Evolutionary conservation across 2,888 invertebrate species (phyloP), one percentile per base, ranked within the genome.

Genomic region (Alitta virens): DNA sequence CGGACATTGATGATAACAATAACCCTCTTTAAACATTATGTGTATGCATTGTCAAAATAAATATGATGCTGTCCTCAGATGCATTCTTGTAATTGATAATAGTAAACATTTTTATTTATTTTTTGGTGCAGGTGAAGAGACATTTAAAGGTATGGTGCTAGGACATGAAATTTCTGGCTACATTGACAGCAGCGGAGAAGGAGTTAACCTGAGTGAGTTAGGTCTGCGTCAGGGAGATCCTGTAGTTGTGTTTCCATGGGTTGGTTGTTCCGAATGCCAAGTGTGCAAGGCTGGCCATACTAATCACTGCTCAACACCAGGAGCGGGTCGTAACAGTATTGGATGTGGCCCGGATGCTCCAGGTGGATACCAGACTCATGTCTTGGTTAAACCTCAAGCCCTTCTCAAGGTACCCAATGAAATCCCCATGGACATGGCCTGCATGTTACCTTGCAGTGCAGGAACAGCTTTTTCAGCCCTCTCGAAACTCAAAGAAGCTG

Each of bases 361-460:
- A 21, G 46, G 46, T 12, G 33, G 33, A 33, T 33, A 33, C 12
- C 33, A 33, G 12, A 33, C 33, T 12, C 33, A 33, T 12, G 33
- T 52, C 26, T 9, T 24, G 16, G 25, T 26, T 24, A 16, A n/a
- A 26, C 16, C n/a, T 9, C 16, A 23, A 3, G 52, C 21, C 26
- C 12, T 23, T 7, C 2, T 60, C n/a, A 27, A 57, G 43, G 53
- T 63, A 3, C 62, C 62, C 18, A 53, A 57, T 21, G 53, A 58
- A 21, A 51, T 63, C 1, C 38, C 58, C 7, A 26, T 58, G 43
- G 53, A 63, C 42, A 43, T 58, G 2, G 62, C 62, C 1, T 51
- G 53, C 21, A 53, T 63, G 58, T 14, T 58, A 49, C 57, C 62
- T 1, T 63, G 62, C 46, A 52, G 52, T 21, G 62, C 52, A 7